phyloP scores from a whole-genome alignment of 2,113 vertebrate species.

The Ranitomeya variabilis region DNA sequence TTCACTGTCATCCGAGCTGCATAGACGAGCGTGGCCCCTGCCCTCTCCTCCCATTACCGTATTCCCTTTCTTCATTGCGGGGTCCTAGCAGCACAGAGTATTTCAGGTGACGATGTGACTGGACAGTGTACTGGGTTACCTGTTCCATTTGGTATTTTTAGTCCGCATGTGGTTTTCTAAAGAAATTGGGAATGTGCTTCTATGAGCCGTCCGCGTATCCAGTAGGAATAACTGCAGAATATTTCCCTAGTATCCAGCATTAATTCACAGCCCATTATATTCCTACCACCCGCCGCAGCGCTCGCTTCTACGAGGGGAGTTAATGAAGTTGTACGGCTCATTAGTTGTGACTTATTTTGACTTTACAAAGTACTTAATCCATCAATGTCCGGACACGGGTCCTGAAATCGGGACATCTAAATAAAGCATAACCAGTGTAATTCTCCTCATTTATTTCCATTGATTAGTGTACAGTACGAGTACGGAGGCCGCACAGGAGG shows the following conservation, averaged over 20 bases:
- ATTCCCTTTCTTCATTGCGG: too few species aligned
- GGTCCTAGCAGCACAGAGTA: too few species aligned
- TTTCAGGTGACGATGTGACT: too few species aligned
- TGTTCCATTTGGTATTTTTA: too few species aligned
- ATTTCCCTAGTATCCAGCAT: background rate
- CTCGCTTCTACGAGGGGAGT: background rate
- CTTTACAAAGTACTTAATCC: conserved; percentile 8
- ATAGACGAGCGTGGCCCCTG: too few species aligned
- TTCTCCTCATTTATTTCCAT: background rate
- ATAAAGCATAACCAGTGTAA: background rate
- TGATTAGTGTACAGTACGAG: background rate
- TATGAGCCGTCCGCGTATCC: background rate
- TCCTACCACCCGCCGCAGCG: background rate
- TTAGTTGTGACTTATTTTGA: conserved; percentile 15
- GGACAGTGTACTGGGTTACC: too few species aligned
- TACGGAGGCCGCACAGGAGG: background rate
- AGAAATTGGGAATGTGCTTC: too few species aligned
- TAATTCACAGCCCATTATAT: background rate
- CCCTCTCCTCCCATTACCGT: too few species aligned
- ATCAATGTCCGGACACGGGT: background rate
- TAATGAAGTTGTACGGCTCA: background rate
- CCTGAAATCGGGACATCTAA: background rate
- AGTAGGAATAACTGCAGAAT: background rate
- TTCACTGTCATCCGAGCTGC: too few species aligned
- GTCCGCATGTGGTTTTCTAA: too few species aligned